These are phyloP conservation scores for Miichthys miiuy DNA, from an alignment of 2,797 vertebrate genomes.

Conservation along the genomic window DNA sequence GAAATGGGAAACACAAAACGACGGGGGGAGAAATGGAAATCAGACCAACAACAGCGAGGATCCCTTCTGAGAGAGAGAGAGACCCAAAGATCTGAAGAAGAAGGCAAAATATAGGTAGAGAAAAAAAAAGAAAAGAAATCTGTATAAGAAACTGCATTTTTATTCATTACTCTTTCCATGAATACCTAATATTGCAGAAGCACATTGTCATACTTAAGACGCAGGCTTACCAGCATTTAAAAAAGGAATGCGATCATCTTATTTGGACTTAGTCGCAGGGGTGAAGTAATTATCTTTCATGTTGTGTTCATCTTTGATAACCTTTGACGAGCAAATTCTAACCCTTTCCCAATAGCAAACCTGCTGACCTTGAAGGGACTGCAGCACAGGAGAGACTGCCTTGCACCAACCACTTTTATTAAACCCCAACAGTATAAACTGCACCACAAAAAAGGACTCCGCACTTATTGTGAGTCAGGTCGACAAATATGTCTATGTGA, in stretches of 20 bases:
- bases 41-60: conserved; percentile 24
- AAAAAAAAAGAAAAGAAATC: background rate
- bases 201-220: background rate
- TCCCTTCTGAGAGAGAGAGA: conserved; percentile 13
- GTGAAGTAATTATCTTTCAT: background rate
- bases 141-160: background rate
- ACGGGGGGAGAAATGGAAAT: conserved; percentile 40
- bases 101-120: background rate
- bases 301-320: background rate
- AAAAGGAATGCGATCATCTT: background rate
- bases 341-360: background rate
- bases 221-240: background rate
- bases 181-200: no score
- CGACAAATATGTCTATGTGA: background rate
- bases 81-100: background rate
- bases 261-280: background rate
- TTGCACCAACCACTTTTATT: background rate
- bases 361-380: background rate
- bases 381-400: background rate
- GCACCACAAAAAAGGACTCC: background rate
- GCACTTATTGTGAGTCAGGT: background rate
- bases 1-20: conserved; percentile 40
- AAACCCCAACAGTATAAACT: background rate
- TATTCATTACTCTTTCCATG: background rate
- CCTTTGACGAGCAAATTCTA: background rate